phyloP scores from a whole-genome alignment of 2,113 vertebrate genomes.

The Tragelaphus buxtoni region DNA sequence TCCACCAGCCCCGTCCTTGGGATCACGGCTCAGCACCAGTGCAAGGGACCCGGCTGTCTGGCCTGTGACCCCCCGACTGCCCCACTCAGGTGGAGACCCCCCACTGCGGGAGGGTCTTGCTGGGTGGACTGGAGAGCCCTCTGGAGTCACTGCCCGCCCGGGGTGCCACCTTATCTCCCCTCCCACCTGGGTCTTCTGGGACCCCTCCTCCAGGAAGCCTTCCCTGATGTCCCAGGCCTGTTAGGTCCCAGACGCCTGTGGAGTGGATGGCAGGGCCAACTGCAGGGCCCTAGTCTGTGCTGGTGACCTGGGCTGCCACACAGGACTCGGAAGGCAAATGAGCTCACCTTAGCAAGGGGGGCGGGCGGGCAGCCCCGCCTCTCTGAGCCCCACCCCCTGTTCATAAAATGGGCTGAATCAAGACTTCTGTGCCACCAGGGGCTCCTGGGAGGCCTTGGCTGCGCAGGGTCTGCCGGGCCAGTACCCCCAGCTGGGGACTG shows the following conservation, averaged over 20 bases:
- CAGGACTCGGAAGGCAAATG: rapidly evolving
- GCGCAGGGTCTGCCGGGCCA: rapidly evolving
- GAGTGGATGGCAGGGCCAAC: rapidly evolving
- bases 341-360: rapidly evolving
- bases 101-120: background rate
- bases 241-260: rapidly evolving
- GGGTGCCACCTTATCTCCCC: too few relatives aligned
- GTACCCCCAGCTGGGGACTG: rapidly evolving
- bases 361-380: rapidly evolving
- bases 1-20: background rate
- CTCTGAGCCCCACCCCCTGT: background rate
- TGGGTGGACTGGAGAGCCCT: background rate
- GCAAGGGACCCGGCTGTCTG: background rate
- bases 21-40: background rate
- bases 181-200: background rate
- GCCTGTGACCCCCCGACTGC: background rate
- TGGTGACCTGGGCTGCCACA: rapidly evolving
- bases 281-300: rapidly evolving
- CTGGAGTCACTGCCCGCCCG: background rate
- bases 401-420: too few relatives aligned
- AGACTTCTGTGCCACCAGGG: background rate
- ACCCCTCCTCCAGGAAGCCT: background rate
- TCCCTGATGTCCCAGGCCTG: background rate
- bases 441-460: background rate
- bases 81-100: background rate